These are phyloP conservation scores for Perca schrenkii DNA, from an alignment of 2,113 vertebrate genomes.

Conservation along the genomic window DNA sequence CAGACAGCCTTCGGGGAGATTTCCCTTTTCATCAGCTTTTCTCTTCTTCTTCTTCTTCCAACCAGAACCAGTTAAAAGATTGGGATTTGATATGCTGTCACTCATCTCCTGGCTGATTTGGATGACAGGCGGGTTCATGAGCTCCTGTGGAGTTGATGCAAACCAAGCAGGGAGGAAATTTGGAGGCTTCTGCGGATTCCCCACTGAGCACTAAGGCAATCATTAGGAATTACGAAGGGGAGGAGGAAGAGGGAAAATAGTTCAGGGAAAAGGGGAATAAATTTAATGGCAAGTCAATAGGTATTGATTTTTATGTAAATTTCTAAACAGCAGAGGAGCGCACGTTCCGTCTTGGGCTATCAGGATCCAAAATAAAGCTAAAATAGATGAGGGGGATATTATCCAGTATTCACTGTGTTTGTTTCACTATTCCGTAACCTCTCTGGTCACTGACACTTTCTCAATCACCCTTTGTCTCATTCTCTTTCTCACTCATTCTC, in stretches of 20 bases:
- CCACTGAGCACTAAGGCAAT: slow-evolving; percentile 72
- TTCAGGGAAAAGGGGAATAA: slow-evolving; percentile 68
- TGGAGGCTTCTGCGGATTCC: slow-evolving; percentile 53
- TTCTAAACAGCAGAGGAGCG: slow-evolving; percentile 39
- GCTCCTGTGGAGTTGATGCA: slow-evolving; percentile 46
- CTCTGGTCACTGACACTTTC: slow-evolving; percentile 41
- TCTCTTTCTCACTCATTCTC: slow-evolving; percentile 46
- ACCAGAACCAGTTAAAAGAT: slow-evolving; percentile 63
- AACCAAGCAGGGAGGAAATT: slow-evolving; percentile 36
- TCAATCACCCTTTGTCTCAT: slow-evolving; percentile 51
- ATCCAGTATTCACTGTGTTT: slow-evolving; percentile 25
- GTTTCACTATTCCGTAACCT: slow-evolving; percentile 27
- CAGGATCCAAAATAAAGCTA: slow-evolving; percentile 52
- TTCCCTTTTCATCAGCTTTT: slow-evolving; percentile 60
- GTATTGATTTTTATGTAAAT: slow-evolving; percentile 78
- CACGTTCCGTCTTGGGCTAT: slow-evolving; percentile 35
- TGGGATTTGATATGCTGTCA: slow-evolving; percentile 71
- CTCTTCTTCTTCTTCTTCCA: slow-evolving; percentile 37
- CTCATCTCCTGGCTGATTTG: slow-evolving; percentile 59
- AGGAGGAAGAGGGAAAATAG: slow-evolving; percentile 56
- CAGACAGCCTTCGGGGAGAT: slow-evolving; percentile 45
- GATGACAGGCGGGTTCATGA: slow-evolving; percentile 52
- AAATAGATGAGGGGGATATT: slow-evolving; percentile 60
- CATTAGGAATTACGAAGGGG: slow-evolving; percentile 68
- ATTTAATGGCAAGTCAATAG: slow-evolving; percentile 74